Evolutionary conservation across 2,797 vertebrate genomes (phyloP).

Genomic region (Alectoris magna): DNA sequence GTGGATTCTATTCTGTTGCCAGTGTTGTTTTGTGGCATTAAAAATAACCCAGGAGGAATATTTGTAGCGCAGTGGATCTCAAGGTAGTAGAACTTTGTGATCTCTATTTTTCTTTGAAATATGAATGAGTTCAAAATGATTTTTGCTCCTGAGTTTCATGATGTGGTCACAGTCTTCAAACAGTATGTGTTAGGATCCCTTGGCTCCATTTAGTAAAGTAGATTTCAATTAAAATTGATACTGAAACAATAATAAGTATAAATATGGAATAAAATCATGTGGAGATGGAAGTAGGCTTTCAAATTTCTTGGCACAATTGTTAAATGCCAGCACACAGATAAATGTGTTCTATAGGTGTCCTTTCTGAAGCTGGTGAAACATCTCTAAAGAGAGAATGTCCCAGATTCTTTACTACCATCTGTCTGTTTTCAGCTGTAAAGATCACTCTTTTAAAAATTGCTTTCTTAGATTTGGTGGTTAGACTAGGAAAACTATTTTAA

Average conservation of each 20-base stretch:
- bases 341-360: conserved; percentile 71
- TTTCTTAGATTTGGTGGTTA: conserved; percentile 64
- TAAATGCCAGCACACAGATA: conserved; percentile 69
- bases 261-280: conserved; percentile 16
- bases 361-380: conserved; percentile 69
- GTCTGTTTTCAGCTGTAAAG: conserved; percentile 74
- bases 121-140: not conserved
- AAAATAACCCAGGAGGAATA: conserved; percentile 17
- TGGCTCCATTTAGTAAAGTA: not conserved
- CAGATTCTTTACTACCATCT: conserved; percentile 77
- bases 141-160: not conserved
- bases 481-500: conserved; percentile 65
- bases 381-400: conserved; percentile 70
- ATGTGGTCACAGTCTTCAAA: not conserved
- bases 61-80: not conserved
- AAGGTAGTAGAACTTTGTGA: not conserved
- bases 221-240: conserved; percentile 10
- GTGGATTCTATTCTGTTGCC: not conserved
- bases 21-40: not conserved
- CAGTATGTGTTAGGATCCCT: not conserved
- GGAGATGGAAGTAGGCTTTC: conserved; percentile 27
- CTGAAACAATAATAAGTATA: conserved; percentile 27
- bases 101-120: not conserved
- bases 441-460: conserved; percentile 62
- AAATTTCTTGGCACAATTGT: conserved; percentile 66